These are phyloP conservation scores for Rhabdophis nuchalis DNA, from an alignment of 2,797 vertebrate genomes.

Conservation along the genomic window DNA sequence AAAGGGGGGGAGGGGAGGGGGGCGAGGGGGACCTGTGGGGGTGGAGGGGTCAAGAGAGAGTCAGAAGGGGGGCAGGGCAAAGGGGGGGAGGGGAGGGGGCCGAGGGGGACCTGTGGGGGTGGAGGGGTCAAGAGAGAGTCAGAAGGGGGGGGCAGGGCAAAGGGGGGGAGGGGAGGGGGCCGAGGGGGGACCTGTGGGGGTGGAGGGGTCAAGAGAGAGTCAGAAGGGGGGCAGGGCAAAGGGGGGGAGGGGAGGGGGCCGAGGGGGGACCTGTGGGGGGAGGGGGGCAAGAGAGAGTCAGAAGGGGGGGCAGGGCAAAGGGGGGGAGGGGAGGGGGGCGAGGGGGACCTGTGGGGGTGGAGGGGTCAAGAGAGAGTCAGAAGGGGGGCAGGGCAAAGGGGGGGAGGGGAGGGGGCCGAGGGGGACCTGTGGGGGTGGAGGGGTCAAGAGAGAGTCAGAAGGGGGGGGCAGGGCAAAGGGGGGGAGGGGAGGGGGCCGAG, in stretches of 20 bases:
- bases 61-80: background rate
- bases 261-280: conserved; percentile 67
- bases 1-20: too few relatives aligned
- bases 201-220: fast-evolving
- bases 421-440: conserved; percentile 60
- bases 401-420: too few relatives aligned
- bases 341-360: conserved; percentile 62
- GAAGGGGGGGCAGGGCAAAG: background rate
- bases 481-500: conserved; percentile 27
- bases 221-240: background rate
- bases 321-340: too few relatives aligned
- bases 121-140: fast-evolving
- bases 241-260: too few relatives aligned
- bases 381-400: background rate
- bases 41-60: fast-evolving
- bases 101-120: conserved; percentile 62
- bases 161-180: too few relatives aligned
- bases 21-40: conserved; percentile 63
- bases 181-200: conserved; percentile 67
- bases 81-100: too few relatives aligned
- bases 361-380: background rate
- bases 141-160: background rate
- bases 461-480: background rate
- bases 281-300: fast-evolving
- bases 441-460: background rate